phyloP scores from a whole-genome alignment of 2,797 vertebrate genomes.

The Chaetodon trifasciatus region DNA sequence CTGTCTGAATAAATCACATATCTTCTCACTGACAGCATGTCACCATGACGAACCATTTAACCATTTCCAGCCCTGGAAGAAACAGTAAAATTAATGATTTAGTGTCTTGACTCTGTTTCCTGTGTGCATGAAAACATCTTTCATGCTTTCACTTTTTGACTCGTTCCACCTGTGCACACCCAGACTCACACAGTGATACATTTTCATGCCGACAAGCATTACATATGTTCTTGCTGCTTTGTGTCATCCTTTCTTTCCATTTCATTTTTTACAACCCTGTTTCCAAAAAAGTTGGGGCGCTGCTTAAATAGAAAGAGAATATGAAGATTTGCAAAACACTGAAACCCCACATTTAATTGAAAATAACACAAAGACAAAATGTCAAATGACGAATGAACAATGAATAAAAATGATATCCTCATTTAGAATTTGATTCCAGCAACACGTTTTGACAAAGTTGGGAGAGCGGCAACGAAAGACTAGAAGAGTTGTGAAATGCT shows the following conservation, averaged over 20 bases:
- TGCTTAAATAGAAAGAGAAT: too few species aligned
- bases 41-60: background rate
- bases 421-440: too few species aligned
- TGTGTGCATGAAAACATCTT: background rate
- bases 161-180: background rate
- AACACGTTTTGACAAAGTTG: too few species aligned
- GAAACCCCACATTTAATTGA: too few species aligned
- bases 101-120: background rate
- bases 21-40: conserved; percentile 1
- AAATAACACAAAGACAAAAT: too few species aligned
- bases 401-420: too few species aligned
- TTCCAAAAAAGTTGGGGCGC: too few species aligned
- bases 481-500: too few species aligned
- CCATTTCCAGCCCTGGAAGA: background rate
- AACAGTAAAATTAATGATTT: background rate
- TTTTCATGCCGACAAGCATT: background rate
- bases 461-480: too few species aligned
- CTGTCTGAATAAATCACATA: background rate
- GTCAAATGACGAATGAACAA: too few species aligned
- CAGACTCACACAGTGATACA: background rate
- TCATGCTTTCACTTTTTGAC: background rate
- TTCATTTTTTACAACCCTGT: too few species aligned
- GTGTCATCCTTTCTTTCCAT: background rate
- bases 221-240: background rate
- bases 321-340: too few species aligned